Conservation (phyloP, 2,113 vertebrate species). For the Grammomys dolichurus region DNA sequence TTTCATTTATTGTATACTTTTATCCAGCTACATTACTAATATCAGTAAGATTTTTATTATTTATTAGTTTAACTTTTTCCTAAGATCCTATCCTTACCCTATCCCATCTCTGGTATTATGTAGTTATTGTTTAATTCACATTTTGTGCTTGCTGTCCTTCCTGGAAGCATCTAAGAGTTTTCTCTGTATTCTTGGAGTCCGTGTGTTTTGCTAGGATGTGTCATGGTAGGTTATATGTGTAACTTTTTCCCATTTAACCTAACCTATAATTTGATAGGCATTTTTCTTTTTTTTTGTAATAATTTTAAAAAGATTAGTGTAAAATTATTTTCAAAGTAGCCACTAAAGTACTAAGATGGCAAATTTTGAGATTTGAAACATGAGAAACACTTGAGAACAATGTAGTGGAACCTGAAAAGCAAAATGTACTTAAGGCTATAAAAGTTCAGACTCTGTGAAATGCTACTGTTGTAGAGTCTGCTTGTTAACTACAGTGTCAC, state of each 20-base stretch:
- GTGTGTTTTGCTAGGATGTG: background rate
- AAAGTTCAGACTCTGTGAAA: background rate
- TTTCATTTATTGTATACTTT: constrained; percentile 36
- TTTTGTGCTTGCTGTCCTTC: background rate
- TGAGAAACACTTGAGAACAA: background rate
- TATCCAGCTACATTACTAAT: constrained; percentile 8
- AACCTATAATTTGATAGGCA: background rate
- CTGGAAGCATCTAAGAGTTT: constrained; percentile 39
- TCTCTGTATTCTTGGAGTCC: constrained; percentile 33
- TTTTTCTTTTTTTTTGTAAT: constrained; percentile 23
- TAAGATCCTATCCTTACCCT: background rate
- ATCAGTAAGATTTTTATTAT: background rate
- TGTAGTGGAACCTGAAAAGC: background rate
- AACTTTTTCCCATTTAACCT: constrained; percentile 16
- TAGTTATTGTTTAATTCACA: constrained; percentile 11
- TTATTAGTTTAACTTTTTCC: constrained; percentile 18
- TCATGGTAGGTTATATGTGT: background rate
- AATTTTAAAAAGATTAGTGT: background rate
- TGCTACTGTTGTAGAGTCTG: background rate
- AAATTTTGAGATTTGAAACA: background rate
- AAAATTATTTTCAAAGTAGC: constrained; percentile 5
- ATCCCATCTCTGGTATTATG: background rate
- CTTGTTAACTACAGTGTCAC: background rate
- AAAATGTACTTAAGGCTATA: background rate
- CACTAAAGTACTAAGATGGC: constrained; percentile 4